These are phyloP conservation scores for Habroteleia sp. DNA, from an alignment of 2,888 invertebrate genomes.

Conservation along the genomic window DNA sequence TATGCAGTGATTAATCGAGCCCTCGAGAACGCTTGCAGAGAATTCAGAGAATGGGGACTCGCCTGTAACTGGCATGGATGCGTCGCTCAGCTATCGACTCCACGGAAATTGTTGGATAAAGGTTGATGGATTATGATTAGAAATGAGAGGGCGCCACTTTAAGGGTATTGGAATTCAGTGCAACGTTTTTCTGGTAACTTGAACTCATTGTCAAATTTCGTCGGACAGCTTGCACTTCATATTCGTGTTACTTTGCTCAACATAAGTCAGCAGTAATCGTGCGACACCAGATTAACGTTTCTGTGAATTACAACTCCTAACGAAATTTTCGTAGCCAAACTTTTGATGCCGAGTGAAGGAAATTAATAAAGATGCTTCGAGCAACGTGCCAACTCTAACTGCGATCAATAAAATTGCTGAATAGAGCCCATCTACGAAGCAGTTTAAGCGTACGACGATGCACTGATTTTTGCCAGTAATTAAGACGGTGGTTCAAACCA, in stretches of 20 bases:
- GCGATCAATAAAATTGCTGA: slow-evolving; percentile 8
- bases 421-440: slow-evolving; percentile 1
- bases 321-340: not conserved
- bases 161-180: not conserved
- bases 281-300: not conserved
- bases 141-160: slow-evolving; percentile 2
- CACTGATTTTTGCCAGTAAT: no score
- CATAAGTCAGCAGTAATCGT: not conserved
- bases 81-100: slow-evolving; percentile 81
- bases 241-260: no score
- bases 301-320: slow-evolving; percentile 1
- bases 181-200: slow-evolving; percentile 13
- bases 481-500: no score
- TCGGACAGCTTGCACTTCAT: no score
- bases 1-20: slow-evolving; percentile 65
- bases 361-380: slow-evolving; percentile 14
- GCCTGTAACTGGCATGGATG: slow-evolving; percentile 79
- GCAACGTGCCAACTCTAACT: slow-evolving; percentile 13
- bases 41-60: slow-evolving; percentile 78
- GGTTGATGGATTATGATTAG: slow-evolving; percentile 63
- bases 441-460: not conserved
- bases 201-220: no score
- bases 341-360: no score
- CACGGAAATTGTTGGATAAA: slow-evolving; percentile 68
- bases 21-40: slow-evolving; percentile 63